phyloP scores from a whole-genome alignment of 1,140 invertebrate genomes.

The Elymnias hypermnestra region DNA sequence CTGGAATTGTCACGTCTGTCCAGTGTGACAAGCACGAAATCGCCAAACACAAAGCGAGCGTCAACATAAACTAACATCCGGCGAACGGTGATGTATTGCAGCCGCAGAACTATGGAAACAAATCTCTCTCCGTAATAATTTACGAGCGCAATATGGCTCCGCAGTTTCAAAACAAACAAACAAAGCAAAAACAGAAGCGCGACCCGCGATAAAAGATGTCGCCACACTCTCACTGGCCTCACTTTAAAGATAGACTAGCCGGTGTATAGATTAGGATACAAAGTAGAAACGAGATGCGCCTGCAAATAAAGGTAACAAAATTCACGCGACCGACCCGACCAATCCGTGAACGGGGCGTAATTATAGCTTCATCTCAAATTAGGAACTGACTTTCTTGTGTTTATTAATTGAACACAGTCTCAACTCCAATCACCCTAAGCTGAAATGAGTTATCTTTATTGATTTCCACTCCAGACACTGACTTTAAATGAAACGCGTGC shows the following conservation, averaged over 20 bases:
- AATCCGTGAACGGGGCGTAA: constrained; percentile 50
- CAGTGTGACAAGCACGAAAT: constrained; percentile 56
- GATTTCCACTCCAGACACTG: constrained; percentile 14
- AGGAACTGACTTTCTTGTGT: constrained; percentile 46
- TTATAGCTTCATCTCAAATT: constrained; percentile 66
- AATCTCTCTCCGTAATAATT: constrained; percentile 70
- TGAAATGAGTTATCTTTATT: constrained; percentile 37
- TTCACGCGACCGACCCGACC: constrained; percentile 27
- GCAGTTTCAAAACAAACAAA: constrained; percentile 60
- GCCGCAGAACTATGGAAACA: constrained; percentile 72
- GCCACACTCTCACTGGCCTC: constrained; percentile 42
- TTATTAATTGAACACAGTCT: constrained; percentile 47
- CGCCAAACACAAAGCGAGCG: constrained; percentile 59
- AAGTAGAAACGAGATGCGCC: constrained; percentile 33
- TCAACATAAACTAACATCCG: constrained; percentile 71
- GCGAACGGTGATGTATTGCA: constrained; percentile 65
- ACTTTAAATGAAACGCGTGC: constrained; percentile 9
- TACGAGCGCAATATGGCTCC: constrained; percentile 66
- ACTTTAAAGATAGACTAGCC: constrained; percentile 64
- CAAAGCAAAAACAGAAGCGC: constrained; percentile 61
- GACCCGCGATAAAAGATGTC: constrained; percentile 69
- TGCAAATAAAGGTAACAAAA: constrained; percentile 34
- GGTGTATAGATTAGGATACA: constrained; percentile 54
- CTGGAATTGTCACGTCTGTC: constrained; percentile 49
- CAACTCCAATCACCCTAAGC: constrained; percentile 30